Base-by-base conservation (phyloP, 2,888 invertebrate species). In the Eristalis pertinax region DNA sequence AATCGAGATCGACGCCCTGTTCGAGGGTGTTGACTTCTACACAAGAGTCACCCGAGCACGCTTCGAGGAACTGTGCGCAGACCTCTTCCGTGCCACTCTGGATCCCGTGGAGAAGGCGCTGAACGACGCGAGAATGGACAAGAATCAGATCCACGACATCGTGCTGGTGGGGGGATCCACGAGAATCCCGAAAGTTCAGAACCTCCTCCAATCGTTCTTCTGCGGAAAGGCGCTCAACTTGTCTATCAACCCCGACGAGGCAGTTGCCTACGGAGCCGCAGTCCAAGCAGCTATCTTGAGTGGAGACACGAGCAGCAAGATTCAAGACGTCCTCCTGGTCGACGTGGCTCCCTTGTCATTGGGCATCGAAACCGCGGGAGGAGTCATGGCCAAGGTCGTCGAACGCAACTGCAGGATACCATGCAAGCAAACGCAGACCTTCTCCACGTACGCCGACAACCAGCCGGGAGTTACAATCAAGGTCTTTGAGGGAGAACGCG, bases 91-190 rank as follows among this genome's bases (percentile, higher is more conserved):
- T 67, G 94, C 94, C 22, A 97, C 97, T 0, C 92, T 97, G 84
- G 94, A 96, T 64, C 97, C 97, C 0, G 97, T 97, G 0, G 96
- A 97, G 91, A 96, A 96, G 90, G 96, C 97, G 0, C 93, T 97
- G 29, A 94, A 94, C 67, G 97, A 97, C 91, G 96, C 97, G 0
- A 96, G 97, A 91, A 93, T 97, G 93, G 96, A 96, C 93, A 97
- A 97, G 91, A 93, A 94, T 43, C 94, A 95, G 88, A 96, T 97
- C 85, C 95, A 97, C 91, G 97, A 97, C 90, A 95, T 97, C 2
- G 97, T 97, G 0, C 93, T 97, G 32, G 97, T 97, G 50, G 97
- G 97, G 15, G 97, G 97, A 24, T 96, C 96, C 0, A 97, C 96
- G 0, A 95, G 96, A 84, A 97, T 97, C 77, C 97, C 97, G 0